A percentile compares a stretch with the other conserved stretches of the same genome.
phyloP scores from a whole-genome alignment of 2,113 vertebrate species.

The Sinocyclocheilus maitianheensis region DNA sequence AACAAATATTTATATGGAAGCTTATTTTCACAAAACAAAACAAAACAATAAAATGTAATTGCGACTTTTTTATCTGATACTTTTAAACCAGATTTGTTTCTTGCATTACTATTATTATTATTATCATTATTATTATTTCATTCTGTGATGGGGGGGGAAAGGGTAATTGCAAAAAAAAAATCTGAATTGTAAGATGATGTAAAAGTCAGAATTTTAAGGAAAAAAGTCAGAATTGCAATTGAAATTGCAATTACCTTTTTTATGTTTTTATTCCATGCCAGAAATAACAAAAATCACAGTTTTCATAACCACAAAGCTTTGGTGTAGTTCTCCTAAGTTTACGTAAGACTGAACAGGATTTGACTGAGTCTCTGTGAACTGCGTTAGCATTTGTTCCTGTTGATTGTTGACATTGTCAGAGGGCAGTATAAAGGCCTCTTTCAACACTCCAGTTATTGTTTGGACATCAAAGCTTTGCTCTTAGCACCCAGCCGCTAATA shows the following conservation, averaged over 20 bases:
- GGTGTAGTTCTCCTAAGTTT: not conserved
- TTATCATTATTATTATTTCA: too few relatives aligned
- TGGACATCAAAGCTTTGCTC: slow-evolving; percentile 72
- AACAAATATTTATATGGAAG: not conserved
- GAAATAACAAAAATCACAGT: not conserved
- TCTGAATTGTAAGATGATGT: too few relatives aligned
- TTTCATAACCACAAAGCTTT: not conserved
- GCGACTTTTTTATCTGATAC: too few relatives aligned
- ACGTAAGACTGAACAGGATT: not conserved
- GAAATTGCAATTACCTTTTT: too few relatives aligned
- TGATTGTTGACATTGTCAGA: slow-evolving; percentile 27
- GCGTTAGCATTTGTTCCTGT: not conserved
- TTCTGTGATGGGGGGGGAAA: too few relatives aligned
- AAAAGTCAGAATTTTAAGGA: too few relatives aligned
- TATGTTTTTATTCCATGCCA: not conserved
- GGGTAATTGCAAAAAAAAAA: too few relatives aligned
- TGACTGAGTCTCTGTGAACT: not conserved
- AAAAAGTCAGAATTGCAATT: too few relatives aligned
- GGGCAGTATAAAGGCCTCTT: slow-evolving; percentile 32
- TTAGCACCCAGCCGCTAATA: slow-evolving; percentile 65
- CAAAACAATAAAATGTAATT: too few relatives aligned
- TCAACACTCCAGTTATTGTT: slow-evolving; percentile 57
- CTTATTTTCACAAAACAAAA: too few relatives aligned
- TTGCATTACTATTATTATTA: too few relatives aligned
- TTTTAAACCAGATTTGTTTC: too few relatives aligned